A percentile compares a stretch with the other conserved stretches of the same genome.
phyloP scores from a whole-genome alignment of 2,888 invertebrate species.

The Nesidiocoris tenuis region DNA sequence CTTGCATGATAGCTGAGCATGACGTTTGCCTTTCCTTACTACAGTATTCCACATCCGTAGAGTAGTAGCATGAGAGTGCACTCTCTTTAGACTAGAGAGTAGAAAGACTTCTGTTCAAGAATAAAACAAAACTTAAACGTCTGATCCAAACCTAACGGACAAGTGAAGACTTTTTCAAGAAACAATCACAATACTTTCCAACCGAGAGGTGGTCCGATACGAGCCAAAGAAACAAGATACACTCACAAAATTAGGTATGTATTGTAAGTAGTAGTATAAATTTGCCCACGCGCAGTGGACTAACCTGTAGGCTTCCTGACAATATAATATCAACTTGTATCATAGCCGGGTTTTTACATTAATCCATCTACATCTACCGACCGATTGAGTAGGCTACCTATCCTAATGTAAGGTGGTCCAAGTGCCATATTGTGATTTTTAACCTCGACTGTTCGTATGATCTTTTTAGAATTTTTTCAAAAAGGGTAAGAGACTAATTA shows the following conservation, averaged over 20 bases:
- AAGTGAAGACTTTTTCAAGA: not conserved
- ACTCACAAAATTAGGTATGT: not conserved
- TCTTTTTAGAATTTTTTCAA: too few relatives aligned
- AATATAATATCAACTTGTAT: too few relatives aligned
- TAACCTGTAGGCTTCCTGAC: too few relatives aligned
- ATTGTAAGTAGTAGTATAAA: too few relatives aligned
- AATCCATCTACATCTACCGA: too few relatives aligned
- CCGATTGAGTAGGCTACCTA: too few relatives aligned
- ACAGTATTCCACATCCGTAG: constrained; percentile 49
- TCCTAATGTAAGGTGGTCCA: too few relatives aligned
- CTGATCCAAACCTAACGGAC: not conserved
- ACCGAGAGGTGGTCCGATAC: not conserved
- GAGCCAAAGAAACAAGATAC: not conserved
- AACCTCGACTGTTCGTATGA: too few relatives aligned
- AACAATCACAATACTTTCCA: not conserved
- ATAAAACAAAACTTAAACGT: not conserved
- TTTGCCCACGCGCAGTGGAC: too few relatives aligned
- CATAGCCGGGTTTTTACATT: too few relatives aligned
- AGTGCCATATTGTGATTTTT: too few relatives aligned
- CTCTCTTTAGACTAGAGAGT: constrained; percentile 47
- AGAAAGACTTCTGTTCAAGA: constrained; percentile 5
- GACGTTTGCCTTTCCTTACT: constrained; percentile 47
- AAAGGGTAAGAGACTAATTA: too few relatives aligned
- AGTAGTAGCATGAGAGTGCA: constrained; percentile 48
- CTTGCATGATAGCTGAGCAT: constrained; percentile 48